Base-by-base conservation (phyloP, 2,888 invertebrate species). In the Latheticus oryzae region DNA sequence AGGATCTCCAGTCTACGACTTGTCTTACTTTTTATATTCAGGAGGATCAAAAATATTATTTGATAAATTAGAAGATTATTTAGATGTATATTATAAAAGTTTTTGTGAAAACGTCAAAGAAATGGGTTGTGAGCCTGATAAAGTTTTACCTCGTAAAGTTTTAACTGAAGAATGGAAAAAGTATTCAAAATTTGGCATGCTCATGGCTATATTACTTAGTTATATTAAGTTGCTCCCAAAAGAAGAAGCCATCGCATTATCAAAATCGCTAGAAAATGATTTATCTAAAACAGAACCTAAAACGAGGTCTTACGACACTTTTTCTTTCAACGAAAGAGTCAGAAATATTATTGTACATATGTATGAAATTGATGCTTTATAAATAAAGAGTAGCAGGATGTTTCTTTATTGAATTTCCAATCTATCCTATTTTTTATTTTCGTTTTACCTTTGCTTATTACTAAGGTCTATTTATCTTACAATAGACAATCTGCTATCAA, bases 11-110 rank as follows among this genome's bases (percentile, higher is more conserved):
- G 72, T 68, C 2, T 56, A 64, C 17, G 78, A 78, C 51, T 42
- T 78, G 24, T 61, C 72, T 2, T 76, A 78, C 56, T 67, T 72
- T 59, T 62, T 78, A 5, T 76, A 72, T 52, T 71, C 71, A 2
- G 73, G 73, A 19, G 67, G 69, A 4, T 60, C 67, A 1, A 69
- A 69, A 33, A 64, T 70, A 7, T 50, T 69, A 7, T 64, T 76
- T 2, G 57, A 68, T 26, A 60, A 73, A 16, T 67, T 70, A 3
- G 69, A 77, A 15, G 42, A 69, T 11, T 67, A 72, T 15, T 54
- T 78, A 4, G 52, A 67, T 16, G 58, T 70, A 8, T 78, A 78
- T 59, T 62, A 77, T 57, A 55, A 70, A 12, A 68, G 70, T 3
- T 61, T 78, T 11, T 64, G 63, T 1, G 51, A 58, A 2, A 60